Percentiles rank a stretch among this genome's conserved stretches.
These are phyloP conservation scores for Meles meles DNA, from an alignment of 2,113 vertebrate genomes.

Conservation along the genomic window DNA sequence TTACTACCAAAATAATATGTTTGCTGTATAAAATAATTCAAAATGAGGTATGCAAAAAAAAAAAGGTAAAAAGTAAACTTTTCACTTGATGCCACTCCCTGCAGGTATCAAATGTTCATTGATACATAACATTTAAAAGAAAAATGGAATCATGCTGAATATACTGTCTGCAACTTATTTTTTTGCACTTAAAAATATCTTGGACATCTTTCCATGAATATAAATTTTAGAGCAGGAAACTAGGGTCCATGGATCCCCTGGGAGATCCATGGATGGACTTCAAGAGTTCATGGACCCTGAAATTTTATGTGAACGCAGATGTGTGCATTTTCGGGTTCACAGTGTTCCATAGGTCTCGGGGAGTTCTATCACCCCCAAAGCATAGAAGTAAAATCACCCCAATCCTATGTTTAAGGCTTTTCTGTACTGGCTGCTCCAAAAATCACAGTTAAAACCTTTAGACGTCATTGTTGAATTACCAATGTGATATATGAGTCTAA, in stretches of 20 bases:
- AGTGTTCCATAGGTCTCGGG: not conserved
- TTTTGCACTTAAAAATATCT: slow-evolving; percentile 28
- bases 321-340: slow-evolving; percentile 2
- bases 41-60: not conserved
- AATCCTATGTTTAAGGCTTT: not conserved
- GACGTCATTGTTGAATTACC: not conserved
- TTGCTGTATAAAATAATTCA: not conserved
- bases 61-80: not conserved
- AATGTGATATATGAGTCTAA: slow-evolving; percentile 55
- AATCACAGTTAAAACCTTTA: not conserved
- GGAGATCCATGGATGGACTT: not conserved
- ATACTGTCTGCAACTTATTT: not conserved
- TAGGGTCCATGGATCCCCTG: not conserved
- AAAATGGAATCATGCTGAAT: not conserved
- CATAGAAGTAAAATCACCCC: not conserved
- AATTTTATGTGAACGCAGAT: slow-evolving; percentile 34
- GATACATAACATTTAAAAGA: not conserved
- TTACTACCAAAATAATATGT: not conserved
- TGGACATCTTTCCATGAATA: slow-evolving; percentile 33
- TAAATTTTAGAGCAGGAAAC: slow-evolving; percentile 67
- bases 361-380: not conserved
- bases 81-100: not conserved
- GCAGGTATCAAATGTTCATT: not conserved
- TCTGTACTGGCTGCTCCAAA: not conserved
- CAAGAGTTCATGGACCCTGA: slow-evolving; percentile 38